phyloP scores from a whole-genome alignment of 2,797 vertebrate species.

The Enteromius trimaculatus region DNA sequence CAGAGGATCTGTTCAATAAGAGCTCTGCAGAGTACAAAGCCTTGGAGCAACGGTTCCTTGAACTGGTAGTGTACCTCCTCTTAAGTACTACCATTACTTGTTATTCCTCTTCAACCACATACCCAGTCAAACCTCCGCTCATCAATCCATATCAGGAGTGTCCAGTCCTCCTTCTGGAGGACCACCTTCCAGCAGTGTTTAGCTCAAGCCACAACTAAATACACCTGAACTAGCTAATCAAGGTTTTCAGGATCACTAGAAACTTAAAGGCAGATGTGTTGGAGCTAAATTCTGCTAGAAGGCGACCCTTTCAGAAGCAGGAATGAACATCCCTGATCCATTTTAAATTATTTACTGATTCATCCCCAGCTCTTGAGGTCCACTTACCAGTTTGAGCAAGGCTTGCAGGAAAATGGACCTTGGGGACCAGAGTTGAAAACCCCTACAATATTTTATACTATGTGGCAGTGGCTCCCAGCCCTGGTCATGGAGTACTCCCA shows the following conservation, averaged over 20 bases:
- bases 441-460: background rate
- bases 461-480: background rate
- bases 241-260: background rate
- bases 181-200: background rate
- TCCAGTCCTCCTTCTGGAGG: background rate
- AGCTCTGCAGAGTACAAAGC: slow-evolving; percentile 93
- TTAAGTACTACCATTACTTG: background rate
- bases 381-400: background rate
- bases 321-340: background rate
- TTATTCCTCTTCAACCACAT: background rate
- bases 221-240: background rate
- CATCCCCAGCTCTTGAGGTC: background rate
- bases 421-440: background rate
- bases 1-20: slow-evolving; percentile 94
- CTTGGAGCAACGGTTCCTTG: slow-evolving; percentile 89
- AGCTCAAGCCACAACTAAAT: background rate
- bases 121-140: background rate
- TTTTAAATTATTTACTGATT: background rate
- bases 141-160: background rate
- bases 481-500: background rate
- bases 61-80: slow-evolving; percentile 79
- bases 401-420: background rate
- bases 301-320: background rate
- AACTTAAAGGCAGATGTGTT: background rate
- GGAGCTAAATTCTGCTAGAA: background rate